A percentile compares a stretch with the other conserved stretches of the same genome.
These are phyloP conservation scores for Xerus inauris DNA, from an alignment of 2,113 vertebrate genomes.

Conservation along the genomic window DNA sequence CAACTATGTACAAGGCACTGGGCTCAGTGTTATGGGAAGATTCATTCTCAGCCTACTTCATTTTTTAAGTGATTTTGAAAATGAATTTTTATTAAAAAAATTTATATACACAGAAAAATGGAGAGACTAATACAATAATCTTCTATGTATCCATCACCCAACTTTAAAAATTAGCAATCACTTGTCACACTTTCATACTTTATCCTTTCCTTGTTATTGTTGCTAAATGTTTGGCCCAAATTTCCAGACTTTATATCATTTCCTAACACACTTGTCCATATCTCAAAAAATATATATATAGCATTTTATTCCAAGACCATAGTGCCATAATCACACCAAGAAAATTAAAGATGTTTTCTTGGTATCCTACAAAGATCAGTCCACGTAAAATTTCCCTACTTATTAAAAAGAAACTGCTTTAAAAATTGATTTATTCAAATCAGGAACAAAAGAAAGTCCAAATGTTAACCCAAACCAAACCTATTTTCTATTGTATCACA, in stretches of 20 bases:
- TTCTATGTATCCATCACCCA: neutral
- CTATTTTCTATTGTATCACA: neutral
- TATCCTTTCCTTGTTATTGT: neutral
- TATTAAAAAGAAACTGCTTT: neutral
- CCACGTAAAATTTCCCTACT: neutral
- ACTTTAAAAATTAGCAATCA: neutral
- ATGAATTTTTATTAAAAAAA: neutral
- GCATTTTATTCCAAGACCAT: neutral
- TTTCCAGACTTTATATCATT: neutral
- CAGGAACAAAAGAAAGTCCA: neutral
- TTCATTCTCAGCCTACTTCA: neutral
- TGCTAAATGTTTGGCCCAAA: conserved; percentile 16
- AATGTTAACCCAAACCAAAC: neutral
- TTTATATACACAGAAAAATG: neutral
- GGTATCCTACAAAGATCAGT: neutral
- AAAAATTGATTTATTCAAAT: conserved; percentile 35
- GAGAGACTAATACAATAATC: neutral
- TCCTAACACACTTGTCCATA: neutral
- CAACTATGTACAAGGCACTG: neutral
- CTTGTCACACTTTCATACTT: neutral
- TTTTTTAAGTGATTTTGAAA: conserved; percentile 12
- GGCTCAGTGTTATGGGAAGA: neutral
- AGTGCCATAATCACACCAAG: neutral
- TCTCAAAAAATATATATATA: neutral
- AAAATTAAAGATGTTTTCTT: neutral